phyloP scores from a whole-genome alignment of 2,888 invertebrate genomes.

The Xanthorhoe spadicearia region DNA sequence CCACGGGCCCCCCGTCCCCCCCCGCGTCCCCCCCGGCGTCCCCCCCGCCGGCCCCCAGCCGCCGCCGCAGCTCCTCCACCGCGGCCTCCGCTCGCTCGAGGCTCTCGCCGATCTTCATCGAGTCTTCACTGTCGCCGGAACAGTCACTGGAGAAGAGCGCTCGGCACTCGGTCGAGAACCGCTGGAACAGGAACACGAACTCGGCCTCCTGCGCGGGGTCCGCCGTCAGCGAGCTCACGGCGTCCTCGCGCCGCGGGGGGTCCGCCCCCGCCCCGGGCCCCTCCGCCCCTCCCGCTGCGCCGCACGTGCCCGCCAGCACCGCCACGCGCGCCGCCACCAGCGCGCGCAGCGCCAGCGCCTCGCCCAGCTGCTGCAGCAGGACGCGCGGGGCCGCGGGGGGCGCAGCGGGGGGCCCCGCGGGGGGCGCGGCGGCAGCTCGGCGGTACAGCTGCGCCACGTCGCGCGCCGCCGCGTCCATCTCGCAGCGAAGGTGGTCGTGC shows the following conservation, averaged over 20 bases:
- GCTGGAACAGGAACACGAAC: constrained; percentile 87
- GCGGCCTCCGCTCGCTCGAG: constrained; percentile 80
- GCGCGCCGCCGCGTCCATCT: constrained; percentile 89
- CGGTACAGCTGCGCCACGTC: constrained; percentile 89
- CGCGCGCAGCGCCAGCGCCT: constrained; percentile 61
- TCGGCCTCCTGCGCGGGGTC: constrained; percentile 87
- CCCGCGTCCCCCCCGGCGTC: constrained; percentile 24
- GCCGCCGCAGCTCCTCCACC: constrained; percentile 72
- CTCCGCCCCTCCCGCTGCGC: constrained; percentile 57
- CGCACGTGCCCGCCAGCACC: constrained; percentile 86
- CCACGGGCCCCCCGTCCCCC: constrained; percentile 33
- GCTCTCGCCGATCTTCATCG: constrained; percentile 83
- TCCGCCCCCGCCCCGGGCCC: constrained; percentile 37
- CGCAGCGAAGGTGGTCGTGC: constrained; percentile 88
- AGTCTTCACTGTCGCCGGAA: constrained; percentile 84
- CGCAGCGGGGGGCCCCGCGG: constrained; percentile 63
- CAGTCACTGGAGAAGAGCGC: constrained; percentile 85
- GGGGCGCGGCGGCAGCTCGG: constrained; percentile 79
- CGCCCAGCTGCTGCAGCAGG: constrained; percentile 57
- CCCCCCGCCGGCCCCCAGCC: constrained; percentile 53
- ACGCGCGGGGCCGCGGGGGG: constrained; percentile 63
- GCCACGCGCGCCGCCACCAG: constrained; percentile 90
- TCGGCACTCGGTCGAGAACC: constrained; percentile 86
- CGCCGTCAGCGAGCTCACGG: constrained; percentile 78
- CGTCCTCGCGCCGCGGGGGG: constrained; percentile 66